Evolutionary conservation across 2,113 vertebrate species (phyloP).

Genomic region (Grus americana): DNA sequence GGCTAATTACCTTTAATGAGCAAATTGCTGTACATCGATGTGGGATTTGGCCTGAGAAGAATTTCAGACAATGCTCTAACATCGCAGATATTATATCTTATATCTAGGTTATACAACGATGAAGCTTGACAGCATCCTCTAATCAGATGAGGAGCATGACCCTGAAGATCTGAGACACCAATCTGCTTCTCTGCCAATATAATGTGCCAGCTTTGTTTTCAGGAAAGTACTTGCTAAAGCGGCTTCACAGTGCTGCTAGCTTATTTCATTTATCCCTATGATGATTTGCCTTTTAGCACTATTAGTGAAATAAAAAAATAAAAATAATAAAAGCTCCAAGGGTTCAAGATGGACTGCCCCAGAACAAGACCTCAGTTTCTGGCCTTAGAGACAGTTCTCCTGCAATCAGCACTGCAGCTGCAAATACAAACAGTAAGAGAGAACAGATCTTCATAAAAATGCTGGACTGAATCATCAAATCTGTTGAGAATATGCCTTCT

Average conservation of each 20-base stretch:
- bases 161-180: not conserved
- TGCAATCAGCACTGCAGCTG: not conserved
- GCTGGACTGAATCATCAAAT: constrained; percentile 49
- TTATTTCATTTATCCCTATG: not conserved
- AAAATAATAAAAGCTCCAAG: not conserved
- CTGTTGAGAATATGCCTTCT: constrained; percentile 48
- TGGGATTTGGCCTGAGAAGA: not conserved
- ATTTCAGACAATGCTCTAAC: not conserved
- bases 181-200: not conserved
- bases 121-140: not conserved
- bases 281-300: not conserved
- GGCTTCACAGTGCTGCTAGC: not conserved
- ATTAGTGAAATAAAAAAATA: not conserved
- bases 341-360: not conserved
- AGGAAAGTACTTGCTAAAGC: not conserved
- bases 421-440: constrained; percentile 20
- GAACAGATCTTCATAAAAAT: constrained; percentile 24
- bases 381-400: not conserved
- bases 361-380: constrained; percentile 12
- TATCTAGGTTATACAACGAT: not conserved
- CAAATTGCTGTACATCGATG: not conserved
- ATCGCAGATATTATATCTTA: not conserved
- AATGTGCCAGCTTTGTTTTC: not conserved
- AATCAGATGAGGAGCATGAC: not conserved
- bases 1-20: constrained; percentile 26